Evolutionary conservation across 2,888 invertebrate genomes (phyloP).

Genomic region (Cybosia mesomella): DNA sequence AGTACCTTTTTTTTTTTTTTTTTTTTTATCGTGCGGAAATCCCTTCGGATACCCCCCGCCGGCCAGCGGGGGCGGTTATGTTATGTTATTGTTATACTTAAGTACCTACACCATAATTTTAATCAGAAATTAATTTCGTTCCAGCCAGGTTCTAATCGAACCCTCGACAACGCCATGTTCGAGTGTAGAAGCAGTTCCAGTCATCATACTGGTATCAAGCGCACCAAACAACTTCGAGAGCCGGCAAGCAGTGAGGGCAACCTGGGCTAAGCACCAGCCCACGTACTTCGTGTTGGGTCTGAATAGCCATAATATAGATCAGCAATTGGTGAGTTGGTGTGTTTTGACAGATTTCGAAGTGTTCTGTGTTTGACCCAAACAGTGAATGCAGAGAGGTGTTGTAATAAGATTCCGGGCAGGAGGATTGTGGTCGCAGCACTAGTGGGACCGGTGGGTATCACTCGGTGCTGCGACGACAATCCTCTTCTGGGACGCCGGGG

Average conservation of each 20-base stretch:
- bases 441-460: too few species aligned
- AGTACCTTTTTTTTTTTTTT: too few species aligned
- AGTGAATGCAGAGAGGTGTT: too few species aligned
- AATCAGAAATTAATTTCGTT: conserved; percentile 21
- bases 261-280: conserved; percentile 86
- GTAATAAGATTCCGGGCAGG: too few species aligned
- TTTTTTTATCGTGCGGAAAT: too few species aligned
- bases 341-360: neutral
- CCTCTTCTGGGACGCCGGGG: too few species aligned
- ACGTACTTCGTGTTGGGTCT: conserved; percentile 87
- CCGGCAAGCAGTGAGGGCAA: conserved; percentile 85
- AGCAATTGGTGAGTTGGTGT: conserved; percentile 55
- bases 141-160: conserved; percentile 71
- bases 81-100: neutral
- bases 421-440: too few species aligned
- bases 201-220: conserved; percentile 85
- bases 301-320: conserved; percentile 59
- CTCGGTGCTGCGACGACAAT: too few species aligned
- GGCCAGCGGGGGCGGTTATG: too few species aligned
- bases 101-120: neutral
- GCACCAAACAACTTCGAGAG: conserved; percentile 81
- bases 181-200: conserved; percentile 49
- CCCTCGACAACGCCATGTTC: conserved; percentile 65
- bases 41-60: too few species aligned
- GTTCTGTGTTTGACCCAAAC: too few species aligned